A percentile compares a stretch with the other conserved stretches of the same genome.
Evolutionary conservation across 2,888 invertebrate species (phyloP).

Genomic region (Caenorhabditis sp.): DNA sequence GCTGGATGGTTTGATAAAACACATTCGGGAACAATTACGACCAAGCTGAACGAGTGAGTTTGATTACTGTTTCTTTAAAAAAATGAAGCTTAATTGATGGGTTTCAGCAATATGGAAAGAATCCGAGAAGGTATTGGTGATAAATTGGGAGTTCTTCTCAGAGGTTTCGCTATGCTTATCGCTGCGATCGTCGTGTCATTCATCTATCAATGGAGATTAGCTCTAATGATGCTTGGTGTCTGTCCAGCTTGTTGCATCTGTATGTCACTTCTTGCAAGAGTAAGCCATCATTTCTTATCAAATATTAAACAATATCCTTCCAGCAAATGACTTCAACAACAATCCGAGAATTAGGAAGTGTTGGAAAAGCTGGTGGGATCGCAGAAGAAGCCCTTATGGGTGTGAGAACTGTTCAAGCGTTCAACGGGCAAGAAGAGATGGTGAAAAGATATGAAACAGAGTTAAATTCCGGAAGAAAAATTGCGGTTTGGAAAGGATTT

Average conservation of each 20-base stretch:
- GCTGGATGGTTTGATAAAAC: conserved; percentile 64
- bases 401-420: conserved; percentile 61
- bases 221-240: conserved; percentile 59
- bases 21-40: conserved; percentile 57
- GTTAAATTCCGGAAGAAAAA: conserved; percentile 44
- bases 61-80: background rate
- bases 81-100: background rate
- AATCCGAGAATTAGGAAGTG: conserved; percentile 44
- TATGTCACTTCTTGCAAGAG: conserved; percentile 59
- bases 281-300: too few relatives aligned
- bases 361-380: conserved; percentile 58
- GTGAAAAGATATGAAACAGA: conserved; percentile 37
- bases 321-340: conserved; percentile 55
- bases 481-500: conserved; percentile 53
- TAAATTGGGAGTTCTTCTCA: conserved; percentile 59
- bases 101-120: conserved; percentile 36
- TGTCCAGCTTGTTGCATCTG: conserved; percentile 55
- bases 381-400: conserved; percentile 62
- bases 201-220: conserved; percentile 60
- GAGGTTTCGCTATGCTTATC: conserved; percentile 56
- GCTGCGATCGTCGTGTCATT: conserved; percentile 52
- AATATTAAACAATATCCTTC: conserved; percentile 7
- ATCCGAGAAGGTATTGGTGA: conserved; percentile 62
- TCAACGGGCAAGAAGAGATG: conserved; percentile 62
- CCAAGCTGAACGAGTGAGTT: conserved; percentile 57